Conservation (phyloP, 2,113 vertebrate species). For the Siniperca chuatsi region DNA sequence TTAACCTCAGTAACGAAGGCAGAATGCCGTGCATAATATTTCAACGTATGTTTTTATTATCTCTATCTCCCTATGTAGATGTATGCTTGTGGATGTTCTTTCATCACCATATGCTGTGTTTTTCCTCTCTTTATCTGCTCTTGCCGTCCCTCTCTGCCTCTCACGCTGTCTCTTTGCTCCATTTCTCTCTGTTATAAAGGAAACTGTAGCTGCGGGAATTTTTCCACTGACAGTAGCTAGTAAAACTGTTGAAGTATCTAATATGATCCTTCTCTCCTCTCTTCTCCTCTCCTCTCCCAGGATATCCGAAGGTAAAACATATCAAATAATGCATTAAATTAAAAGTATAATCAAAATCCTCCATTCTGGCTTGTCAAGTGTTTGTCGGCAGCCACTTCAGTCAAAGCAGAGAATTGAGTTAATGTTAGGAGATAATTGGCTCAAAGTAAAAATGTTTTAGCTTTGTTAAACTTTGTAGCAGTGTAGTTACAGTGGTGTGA, state of each 20-base stretch:
- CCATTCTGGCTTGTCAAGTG: conserved; percentile 21
- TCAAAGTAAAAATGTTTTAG: conserved; percentile 34
- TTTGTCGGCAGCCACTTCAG: conserved; percentile 46
- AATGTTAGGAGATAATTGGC: conserved; percentile 43
- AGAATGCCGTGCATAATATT: conserved; percentile 6
- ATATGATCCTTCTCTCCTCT: conserved; percentile 11
- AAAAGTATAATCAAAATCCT: conserved; percentile 6
- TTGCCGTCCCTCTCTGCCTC: neutral
- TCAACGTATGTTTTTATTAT: conserved; percentile 24
- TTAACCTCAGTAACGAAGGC: neutral
- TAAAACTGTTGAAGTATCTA: conserved; percentile 50
- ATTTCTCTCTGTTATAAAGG: conserved; percentile 34
- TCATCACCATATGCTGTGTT: conserved; percentile 19
- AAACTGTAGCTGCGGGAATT: conserved; percentile 36
- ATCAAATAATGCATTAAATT: conserved; percentile 13
- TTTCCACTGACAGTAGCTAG: conserved; percentile 22
- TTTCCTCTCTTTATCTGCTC: conserved; percentile 11
- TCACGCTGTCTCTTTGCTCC: conserved; percentile 24
- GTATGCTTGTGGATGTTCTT: conserved; percentile 25
- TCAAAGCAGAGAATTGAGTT: conserved; percentile 23
- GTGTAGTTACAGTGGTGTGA: neutral
- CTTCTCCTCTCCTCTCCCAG: neutral
- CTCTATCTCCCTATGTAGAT: conserved; percentile 14
- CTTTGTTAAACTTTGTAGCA: conserved; percentile 8
- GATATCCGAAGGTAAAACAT: conserved; percentile 16